Conservation (phyloP, 2,113 vertebrate genomes). For the Paradoxurus hermaphroditus region DNA sequence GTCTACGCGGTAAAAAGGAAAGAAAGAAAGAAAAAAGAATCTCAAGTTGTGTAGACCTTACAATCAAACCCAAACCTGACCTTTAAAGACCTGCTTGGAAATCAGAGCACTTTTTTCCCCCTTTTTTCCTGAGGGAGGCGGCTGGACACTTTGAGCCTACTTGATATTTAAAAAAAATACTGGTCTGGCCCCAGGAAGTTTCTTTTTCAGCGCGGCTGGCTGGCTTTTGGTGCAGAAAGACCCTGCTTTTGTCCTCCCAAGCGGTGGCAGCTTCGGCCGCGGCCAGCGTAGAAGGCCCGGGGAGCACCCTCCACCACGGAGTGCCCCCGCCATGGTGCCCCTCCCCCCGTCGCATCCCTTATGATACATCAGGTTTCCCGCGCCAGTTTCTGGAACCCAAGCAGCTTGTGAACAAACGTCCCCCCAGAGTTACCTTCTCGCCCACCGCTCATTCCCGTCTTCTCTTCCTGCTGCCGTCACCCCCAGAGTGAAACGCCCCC, state of each 20-base stretch:
- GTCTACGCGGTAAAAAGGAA: neutral
- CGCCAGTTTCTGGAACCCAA: neutral
- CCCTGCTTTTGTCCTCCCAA: conserved; percentile 30
- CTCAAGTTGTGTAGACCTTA: neutral
- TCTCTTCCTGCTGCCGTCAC: neutral
- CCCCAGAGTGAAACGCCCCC: neutral
- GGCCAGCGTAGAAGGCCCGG: neutral
- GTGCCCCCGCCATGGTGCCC: too few relatives aligned
- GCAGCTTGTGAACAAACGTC: neutral
- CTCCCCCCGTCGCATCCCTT: neutral
- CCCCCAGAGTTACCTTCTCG: neutral
- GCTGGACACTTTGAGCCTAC: conserved; percentile 30
- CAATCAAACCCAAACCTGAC: neutral
- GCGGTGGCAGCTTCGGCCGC: neutral
- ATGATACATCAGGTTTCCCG: neutral
- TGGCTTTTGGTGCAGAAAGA: neutral
- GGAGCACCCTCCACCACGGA: neutral
- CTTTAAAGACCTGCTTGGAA: neutral
- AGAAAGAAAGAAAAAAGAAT: neutral
- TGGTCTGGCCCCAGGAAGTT: conserved; percentile 46
- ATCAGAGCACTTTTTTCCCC: neutral
- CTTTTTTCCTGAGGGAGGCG: neutral
- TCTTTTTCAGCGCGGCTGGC: neutral
- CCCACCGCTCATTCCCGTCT: neutral
- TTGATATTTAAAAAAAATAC: conserved; percentile 23